These are phyloP conservation scores for Achlya flavicornis DNA, from an alignment of 2,888 invertebrate genomes.

Conservation along the genomic window DNA sequence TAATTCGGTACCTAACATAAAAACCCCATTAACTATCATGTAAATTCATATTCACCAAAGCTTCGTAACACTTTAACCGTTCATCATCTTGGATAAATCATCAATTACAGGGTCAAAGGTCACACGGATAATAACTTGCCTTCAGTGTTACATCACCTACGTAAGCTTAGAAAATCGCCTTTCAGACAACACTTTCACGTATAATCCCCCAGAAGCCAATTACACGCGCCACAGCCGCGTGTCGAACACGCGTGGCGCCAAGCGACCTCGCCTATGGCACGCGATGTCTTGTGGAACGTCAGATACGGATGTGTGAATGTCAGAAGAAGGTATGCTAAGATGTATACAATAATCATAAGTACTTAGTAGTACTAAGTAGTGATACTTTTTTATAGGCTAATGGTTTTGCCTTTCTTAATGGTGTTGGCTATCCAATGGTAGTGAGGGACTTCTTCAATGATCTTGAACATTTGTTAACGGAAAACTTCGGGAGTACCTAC, in stretches of 20 bases:
- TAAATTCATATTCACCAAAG: neutral
- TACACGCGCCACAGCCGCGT: constrained; percentile 26
- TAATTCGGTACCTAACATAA: too few species aligned
- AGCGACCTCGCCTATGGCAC: constrained; percentile 40
- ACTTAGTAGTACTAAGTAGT: too few species aligned
- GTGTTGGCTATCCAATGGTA: too few species aligned
- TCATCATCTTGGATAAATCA: constrained; percentile 20
- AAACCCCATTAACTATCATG: too few species aligned
- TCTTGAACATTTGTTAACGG: too few species aligned
- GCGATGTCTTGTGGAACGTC: constrained; percentile 36
- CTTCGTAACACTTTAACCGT: constrained; percentile 17
- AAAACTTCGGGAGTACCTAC: too few species aligned
- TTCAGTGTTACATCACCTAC: constrained; percentile 33
- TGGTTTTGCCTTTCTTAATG: too few species aligned
- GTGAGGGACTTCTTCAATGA: too few species aligned
- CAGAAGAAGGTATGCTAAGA: constrained; percentile 19
- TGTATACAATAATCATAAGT: neutral
- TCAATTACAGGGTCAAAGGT: constrained; percentile 32
- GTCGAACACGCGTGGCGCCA: constrained; percentile 41
- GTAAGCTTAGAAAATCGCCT: constrained; percentile 37
- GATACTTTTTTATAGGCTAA: too few species aligned
- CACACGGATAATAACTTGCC: constrained; percentile 27
- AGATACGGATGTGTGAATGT: neutral
- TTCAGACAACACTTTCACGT: constrained; percentile 46
- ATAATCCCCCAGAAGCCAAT: constrained; percentile 52